Percentiles rank a stretch among this genome's conserved stretches.
These are phyloP conservation scores for Cylindroiulus punctatus DNA, from an alignment of 2,888 invertebrate genomes.

Conservation along the genomic window DNA sequence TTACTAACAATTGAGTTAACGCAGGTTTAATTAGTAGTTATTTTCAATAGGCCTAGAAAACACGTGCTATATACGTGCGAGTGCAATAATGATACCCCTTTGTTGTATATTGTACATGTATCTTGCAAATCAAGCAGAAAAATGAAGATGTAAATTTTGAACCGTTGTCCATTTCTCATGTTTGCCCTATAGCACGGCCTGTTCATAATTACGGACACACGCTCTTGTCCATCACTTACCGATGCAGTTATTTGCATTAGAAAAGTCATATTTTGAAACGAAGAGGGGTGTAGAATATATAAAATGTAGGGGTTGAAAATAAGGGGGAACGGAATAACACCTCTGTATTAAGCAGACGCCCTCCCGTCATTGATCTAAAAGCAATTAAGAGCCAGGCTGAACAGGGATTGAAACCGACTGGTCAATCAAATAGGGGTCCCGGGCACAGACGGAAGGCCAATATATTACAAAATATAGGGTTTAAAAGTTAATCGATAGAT, in stretches of 20 bases:
- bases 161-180: slow-evolving; percentile 4
- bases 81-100: background rate
- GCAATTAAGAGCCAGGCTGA: slow-evolving; percentile 33
- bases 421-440: slow-evolving; percentile 30
- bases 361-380: slow-evolving; percentile 44
- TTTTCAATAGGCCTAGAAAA: background rate
- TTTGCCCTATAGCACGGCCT: background rate
- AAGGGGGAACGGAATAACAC: slow-evolving; percentile 1
- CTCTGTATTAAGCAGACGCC: slow-evolving; percentile 41
- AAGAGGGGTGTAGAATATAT: background rate
- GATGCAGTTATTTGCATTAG: slow-evolving; percentile 40
- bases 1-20: too few relatives aligned
- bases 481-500: slow-evolving; percentile 41
- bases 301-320: slow-evolving; percentile 37
- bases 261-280: slow-evolving; percentile 34
- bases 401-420: slow-evolving; percentile 19
- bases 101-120: background rate
- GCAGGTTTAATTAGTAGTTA: background rate
- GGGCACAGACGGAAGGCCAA: slow-evolving; percentile 15
- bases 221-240: slow-evolving; percentile 34
- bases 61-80: background rate
- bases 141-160: background rate
- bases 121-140: background rate
- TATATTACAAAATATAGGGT: slow-evolving; percentile 47
- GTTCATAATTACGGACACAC: slow-evolving; percentile 30